Conservation (phyloP, 2,797 vertebrate species). For the Xiphophorus birchmanni region DNA sequence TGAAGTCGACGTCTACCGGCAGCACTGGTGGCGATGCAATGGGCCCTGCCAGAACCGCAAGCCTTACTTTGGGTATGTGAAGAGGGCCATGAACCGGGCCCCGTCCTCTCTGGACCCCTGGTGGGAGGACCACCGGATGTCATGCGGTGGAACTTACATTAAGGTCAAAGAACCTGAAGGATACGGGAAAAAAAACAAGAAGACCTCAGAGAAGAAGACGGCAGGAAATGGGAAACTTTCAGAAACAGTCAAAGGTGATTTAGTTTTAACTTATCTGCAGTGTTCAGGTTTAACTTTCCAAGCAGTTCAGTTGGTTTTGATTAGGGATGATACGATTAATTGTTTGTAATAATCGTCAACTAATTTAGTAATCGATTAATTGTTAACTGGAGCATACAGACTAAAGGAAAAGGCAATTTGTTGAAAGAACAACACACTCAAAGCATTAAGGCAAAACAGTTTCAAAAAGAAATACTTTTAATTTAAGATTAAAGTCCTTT, state of each 20-base stretch:
- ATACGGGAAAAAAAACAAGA: conserved; percentile 81
- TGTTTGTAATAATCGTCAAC: too few species aligned
- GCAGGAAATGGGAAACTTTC: conserved; percentile 43
- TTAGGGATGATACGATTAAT: too few species aligned
- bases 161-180: conserved; percentile 96
- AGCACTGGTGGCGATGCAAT: conserved; percentile 95
- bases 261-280: too few species aligned
- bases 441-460: too few species aligned
- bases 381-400: too few species aligned
- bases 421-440: too few species aligned
- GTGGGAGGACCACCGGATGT: conserved; percentile 90
- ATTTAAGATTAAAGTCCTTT: too few species aligned
- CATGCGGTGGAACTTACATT: conserved; percentile 88
- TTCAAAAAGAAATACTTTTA: too few species aligned
- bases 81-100: conserved; percentile 92
- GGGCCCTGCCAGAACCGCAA: conserved; percentile 88
- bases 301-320: too few species aligned
- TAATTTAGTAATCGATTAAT: too few species aligned
- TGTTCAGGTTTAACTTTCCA: not conserved
- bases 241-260: conserved; percentile 46
- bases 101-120: conserved; percentile 91
- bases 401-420: too few species aligned
- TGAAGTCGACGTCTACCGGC: conserved; percentile 92
- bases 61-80: conserved; percentile 92
- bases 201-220: conserved; percentile 29